Evolutionary conservation across 2,113 vertebrate species (phyloP).

Genomic region (Phalacrocorax aristotelis): DNA sequence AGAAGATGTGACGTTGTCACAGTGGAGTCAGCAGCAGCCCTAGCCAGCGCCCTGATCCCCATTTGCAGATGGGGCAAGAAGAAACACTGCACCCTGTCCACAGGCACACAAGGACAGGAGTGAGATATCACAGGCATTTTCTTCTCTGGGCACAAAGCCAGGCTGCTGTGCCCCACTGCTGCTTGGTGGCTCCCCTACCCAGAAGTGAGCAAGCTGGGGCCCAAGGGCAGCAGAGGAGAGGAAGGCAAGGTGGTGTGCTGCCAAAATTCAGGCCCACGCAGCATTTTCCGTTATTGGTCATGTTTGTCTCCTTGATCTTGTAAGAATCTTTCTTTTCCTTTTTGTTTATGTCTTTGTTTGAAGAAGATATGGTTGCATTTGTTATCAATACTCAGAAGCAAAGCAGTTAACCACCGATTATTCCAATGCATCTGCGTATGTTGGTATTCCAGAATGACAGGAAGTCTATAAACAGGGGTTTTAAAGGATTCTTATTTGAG

Average conservation of each 20-base stretch:
- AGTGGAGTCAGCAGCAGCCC: background rate
- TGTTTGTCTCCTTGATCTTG: background rate
- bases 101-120: background rate
- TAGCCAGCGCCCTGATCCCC: background rate
- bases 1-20: background rate
- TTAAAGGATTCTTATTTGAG: background rate
- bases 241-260: background rate
- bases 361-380: background rate
- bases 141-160: background rate
- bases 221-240: background rate
- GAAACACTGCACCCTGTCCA: background rate
- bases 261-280: background rate
- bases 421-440: background rate
- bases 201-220: background rate
- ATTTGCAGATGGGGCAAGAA: background rate
- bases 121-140: background rate
- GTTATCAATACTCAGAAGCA: background rate
- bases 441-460: background rate
- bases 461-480: fast-evolving
- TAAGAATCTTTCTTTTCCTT: background rate
- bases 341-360: background rate
- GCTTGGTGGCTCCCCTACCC: background rate
- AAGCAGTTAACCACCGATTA: background rate
- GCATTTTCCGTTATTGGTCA: background rate
- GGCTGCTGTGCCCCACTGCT: background rate